Conservation (phyloP, 2,113 vertebrate genomes). For the Xenopus laevis region DNA sequence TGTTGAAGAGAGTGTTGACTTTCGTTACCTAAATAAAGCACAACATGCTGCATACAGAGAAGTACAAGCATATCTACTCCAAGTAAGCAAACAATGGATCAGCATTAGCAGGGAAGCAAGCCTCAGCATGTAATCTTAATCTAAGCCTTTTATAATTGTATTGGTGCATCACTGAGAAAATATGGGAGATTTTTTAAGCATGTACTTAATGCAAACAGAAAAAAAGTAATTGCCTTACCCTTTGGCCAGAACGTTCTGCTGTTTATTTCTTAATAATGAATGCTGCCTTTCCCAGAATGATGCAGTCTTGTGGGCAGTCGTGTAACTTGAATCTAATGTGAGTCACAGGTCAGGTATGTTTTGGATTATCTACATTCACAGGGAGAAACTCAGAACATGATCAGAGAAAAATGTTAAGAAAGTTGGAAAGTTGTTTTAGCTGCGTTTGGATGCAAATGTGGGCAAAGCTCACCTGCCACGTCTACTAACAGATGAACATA, state of each 20-base stretch:
- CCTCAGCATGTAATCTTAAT: too few species aligned
- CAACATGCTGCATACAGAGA: too few species aligned
- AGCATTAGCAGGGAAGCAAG: neutral
- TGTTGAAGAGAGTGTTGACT: too few species aligned
- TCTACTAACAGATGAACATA: too few species aligned
- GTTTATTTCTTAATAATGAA: conserved; percentile 36
- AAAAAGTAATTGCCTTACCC: conserved; percentile 26
- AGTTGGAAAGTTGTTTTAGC: neutral
- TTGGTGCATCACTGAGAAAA: too few species aligned
- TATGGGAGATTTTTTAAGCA: too few species aligned
- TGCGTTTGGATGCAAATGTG: neutral
- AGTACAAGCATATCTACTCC: neutral
- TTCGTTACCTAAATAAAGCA: too few species aligned
- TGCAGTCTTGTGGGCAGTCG: conserved; percentile 47
- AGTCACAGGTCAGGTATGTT: conserved; percentile 61
- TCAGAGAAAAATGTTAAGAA: neutral
- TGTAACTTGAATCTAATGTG: conserved; percentile 55
- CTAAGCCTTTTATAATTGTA: too few species aligned
- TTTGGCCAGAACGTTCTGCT: conserved; percentile 45
- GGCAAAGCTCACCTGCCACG: too few species aligned
- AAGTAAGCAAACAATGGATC: neutral
- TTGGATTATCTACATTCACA: conserved; percentile 48
- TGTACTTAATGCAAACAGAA: too few species aligned
- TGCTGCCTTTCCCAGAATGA: conserved; percentile 46
- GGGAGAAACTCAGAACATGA: conserved; percentile 48